Conservation (phyloP, 2,888 invertebrate species). For the Scaptomyza parva region DNA sequence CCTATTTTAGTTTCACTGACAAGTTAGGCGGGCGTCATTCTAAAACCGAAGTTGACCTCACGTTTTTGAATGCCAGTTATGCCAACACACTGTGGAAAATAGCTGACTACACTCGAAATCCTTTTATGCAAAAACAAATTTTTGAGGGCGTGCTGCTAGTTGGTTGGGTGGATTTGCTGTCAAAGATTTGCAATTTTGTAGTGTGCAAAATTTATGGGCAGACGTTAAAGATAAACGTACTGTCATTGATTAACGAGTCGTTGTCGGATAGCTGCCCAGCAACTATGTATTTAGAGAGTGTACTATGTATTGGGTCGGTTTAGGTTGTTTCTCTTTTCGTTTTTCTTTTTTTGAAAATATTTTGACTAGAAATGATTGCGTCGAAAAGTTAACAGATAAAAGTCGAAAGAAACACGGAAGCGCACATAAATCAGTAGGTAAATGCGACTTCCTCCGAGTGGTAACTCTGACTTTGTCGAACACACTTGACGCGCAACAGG, state of each 20-base stretch:
- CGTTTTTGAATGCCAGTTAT: conserved; percentile 41
- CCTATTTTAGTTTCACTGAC: neutral
- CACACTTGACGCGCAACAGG: conserved; percentile 57
- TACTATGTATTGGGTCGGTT: conserved; percentile 22
- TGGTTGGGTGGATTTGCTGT: conserved; percentile 22
- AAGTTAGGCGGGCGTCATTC: neutral
- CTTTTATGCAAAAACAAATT: conserved; percentile 31
- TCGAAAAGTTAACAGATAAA: conserved; percentile 78
- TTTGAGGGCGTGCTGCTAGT: neutral
- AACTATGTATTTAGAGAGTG: conserved; percentile 15
- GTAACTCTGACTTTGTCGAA: conserved; percentile 53
- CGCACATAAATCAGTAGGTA: conserved; percentile 77
- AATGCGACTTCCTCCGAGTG: conserved; percentile 69
- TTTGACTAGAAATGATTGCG: conserved; percentile 80
- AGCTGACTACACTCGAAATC: conserved; percentile 45
- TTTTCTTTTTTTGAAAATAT: conserved; percentile 55
- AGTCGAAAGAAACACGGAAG: conserved; percentile 58
- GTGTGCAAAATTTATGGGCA: conserved; percentile 73
- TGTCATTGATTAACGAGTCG: conserved; percentile 76
- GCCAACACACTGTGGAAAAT: conserved; percentile 20
- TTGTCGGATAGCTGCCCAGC: conserved; percentile 50
- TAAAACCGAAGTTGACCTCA: conserved; percentile 12
- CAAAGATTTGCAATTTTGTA: conserved; percentile 74
- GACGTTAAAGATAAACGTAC: conserved; percentile 74
- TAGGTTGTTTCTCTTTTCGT: conserved; percentile 22